Conservation (phyloP, 2,888 invertebrate genomes). For the Daptonema setosum region DNA sequence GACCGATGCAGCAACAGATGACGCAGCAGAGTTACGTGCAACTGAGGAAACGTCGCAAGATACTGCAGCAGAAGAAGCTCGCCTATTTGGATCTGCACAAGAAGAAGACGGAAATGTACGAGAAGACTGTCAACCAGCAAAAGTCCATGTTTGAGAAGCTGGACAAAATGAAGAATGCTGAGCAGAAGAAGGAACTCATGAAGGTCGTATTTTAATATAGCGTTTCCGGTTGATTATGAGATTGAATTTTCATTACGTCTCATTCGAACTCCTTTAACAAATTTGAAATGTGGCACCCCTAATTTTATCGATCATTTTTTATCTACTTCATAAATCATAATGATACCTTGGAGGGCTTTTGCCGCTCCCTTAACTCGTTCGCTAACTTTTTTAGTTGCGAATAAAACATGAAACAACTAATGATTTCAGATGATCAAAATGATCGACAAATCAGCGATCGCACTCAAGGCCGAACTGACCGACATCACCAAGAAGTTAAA, state of each 20-base stretch:
- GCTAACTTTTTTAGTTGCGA: too few species aligned
- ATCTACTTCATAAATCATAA: too few species aligned
- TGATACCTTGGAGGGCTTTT: too few species aligned
- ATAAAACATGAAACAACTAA: too few species aligned
- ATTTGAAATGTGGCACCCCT: too few species aligned
- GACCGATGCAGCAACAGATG: too few species aligned
- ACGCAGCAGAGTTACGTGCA: neutral
- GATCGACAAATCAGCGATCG: slow-evolving; percentile 60
- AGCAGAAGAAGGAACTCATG: slow-evolving; percentile 51
- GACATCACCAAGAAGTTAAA: slow-evolving; percentile 8
- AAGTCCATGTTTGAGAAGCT: slow-evolving; percentile 56
- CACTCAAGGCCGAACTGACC: slow-evolving; percentile 42
- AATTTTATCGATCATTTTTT: too few species aligned
- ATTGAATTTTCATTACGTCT: neutral
- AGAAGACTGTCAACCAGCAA: slow-evolving; percentile 69
- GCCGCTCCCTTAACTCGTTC: too few species aligned
- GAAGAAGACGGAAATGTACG: slow-evolving; percentile 60
- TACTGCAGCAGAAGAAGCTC: slow-evolving; percentile 6
- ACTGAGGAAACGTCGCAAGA: slow-evolving; percentile 2
- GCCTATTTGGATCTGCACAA: slow-evolving; percentile 44
- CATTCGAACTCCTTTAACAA: too few species aligned
- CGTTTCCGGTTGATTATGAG: neutral
- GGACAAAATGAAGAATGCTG: slow-evolving; percentile 43
- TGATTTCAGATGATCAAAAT: slow-evolving; percentile 44
- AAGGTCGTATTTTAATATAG: slow-evolving; percentile 29